Conservation (phyloP, 2,113 vertebrate genomes). For the Pomatorhinus ruficollis region DNA sequence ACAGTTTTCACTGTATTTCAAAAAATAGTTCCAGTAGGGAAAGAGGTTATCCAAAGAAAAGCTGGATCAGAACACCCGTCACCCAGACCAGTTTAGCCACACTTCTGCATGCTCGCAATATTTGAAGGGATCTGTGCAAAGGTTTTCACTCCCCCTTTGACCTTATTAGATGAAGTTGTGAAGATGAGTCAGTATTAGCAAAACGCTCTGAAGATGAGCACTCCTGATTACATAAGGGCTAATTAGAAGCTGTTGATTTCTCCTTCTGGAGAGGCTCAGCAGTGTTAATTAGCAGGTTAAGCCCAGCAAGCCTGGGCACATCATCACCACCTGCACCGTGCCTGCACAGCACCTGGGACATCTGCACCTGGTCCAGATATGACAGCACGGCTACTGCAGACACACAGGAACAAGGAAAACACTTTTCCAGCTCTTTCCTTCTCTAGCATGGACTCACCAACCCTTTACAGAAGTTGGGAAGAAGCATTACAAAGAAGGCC, state of each 20-base stretch:
- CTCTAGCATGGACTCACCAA: neutral
- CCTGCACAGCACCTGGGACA: neutral
- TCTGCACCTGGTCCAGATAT: neutral
- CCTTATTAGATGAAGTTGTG: neutral
- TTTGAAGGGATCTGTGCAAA: neutral
- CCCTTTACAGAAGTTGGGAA: neutral
- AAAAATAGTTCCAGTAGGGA: neutral
- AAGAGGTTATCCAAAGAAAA: neutral
- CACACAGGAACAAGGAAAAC: neutral
- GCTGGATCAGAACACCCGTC: neutral
- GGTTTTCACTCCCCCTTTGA: neutral
- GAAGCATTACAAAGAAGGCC: neutral
- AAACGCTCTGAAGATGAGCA: neutral
- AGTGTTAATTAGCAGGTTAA: neutral
- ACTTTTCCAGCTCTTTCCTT: neutral
- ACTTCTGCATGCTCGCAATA: fast-evolving
- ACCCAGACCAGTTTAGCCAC: neutral
- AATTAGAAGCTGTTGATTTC: slow-evolving; percentile 20
- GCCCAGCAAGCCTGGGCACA: neutral
- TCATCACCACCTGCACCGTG: fast-evolving
- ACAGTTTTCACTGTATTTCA: neutral
- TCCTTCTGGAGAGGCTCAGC: neutral
- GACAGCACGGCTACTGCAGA: neutral
- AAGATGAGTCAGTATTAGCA: neutral
- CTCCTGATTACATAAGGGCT: neutral